Conservation (phyloP, 53 echinoderm and acorn worm genomes). For the Pentamera pediparva region DNA sequence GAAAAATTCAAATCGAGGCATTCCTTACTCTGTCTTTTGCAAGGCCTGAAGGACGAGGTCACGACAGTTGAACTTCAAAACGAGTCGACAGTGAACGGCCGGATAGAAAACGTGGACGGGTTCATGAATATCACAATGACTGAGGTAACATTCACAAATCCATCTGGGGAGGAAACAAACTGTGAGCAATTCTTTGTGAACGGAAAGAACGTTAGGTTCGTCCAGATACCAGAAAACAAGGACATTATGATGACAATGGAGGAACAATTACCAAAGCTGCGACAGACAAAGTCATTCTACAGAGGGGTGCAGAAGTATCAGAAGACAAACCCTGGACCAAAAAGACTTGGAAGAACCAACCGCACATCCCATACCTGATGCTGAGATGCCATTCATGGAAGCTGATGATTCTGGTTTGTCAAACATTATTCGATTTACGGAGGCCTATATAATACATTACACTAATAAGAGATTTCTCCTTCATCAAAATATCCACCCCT, state of each 20-base stretch:
- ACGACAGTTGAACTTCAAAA: constrained; percentile 92
- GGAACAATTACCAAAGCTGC: constrained; percentile 33
- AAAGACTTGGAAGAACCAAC: no score
- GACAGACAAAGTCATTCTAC: no score
- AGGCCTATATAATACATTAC: no score
- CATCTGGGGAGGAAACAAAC: constrained; percentile 29
- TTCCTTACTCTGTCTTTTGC: constrained; percentile 69
- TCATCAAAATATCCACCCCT: no score
- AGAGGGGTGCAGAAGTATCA: neutral
- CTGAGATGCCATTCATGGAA: no score
- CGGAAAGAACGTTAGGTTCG: constrained; percentile 67
- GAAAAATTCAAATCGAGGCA: constrained; percentile 62
- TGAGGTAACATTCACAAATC: constrained; percentile 51
- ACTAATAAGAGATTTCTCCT: no score
- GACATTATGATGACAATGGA: constrained; percentile 67
- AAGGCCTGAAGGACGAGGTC: constrained; percentile 48
- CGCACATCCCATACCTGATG: no score
- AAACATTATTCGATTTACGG: no score
- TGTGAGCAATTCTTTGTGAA: constrained; percentile 78
- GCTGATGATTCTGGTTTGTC: no score
- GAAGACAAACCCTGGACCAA: no score
- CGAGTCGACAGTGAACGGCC: constrained; percentile 59
- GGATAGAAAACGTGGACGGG: constrained; percentile 75
- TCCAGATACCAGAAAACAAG: constrained; percentile 83
- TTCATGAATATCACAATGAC: constrained; percentile 93